Percentiles rank a stretch among this genome's conserved stretches.
These are phyloP conservation scores for Coryphaenoides rupestris DNA, from an alignment of 2,113 vertebrate genomes.

Conservation along the genomic window DNA sequence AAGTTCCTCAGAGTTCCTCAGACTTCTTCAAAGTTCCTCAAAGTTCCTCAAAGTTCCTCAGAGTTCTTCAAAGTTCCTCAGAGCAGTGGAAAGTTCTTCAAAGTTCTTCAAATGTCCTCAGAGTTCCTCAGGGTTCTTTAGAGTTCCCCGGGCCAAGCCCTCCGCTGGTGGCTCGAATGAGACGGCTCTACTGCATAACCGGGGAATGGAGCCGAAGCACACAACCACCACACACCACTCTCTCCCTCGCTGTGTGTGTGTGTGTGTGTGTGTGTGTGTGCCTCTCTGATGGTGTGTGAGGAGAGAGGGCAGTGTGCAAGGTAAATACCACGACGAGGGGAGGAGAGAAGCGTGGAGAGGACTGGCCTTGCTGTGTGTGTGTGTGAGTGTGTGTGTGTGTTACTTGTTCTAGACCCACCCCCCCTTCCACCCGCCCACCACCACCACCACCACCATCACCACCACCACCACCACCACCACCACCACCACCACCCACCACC, in stretches of 20 bases:
- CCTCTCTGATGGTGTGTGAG: constrained; percentile 18
- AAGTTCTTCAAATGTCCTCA: constrained; percentile 2
- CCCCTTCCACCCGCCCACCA: too few relatives aligned
- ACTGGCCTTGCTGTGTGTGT: constrained; percentile 19
- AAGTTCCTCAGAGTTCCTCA: too few relatives aligned
- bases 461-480: too few relatives aligned
- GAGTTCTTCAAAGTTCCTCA: too few relatives aligned
- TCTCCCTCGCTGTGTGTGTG: constrained; percentile 9
- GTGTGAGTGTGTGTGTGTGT: not conserved
- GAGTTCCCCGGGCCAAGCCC: constrained; percentile 24
- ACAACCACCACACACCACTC: constrained; percentile 27
- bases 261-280: too few relatives aligned
- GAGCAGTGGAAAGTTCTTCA: too few relatives aligned
- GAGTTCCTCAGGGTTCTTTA: not conserved
- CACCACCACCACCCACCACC: too few relatives aligned
- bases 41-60: not conserved
- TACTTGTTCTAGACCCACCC: too few relatives aligned
- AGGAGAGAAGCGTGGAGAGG: constrained; percentile 31
- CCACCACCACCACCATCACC: too few relatives aligned
- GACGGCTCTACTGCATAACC: constrained; percentile 59
- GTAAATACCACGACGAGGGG: constrained; percentile 10
- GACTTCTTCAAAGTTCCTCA: constrained; percentile 10
- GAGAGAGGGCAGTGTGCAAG: not conserved
- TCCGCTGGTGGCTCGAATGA: constrained; percentile 26
- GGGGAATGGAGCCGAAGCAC: constrained; percentile 42